These are phyloP conservation scores for Graptemys geographica DNA, from an alignment of 2,797 vertebrate species.

Conservation along the genomic window DNA sequence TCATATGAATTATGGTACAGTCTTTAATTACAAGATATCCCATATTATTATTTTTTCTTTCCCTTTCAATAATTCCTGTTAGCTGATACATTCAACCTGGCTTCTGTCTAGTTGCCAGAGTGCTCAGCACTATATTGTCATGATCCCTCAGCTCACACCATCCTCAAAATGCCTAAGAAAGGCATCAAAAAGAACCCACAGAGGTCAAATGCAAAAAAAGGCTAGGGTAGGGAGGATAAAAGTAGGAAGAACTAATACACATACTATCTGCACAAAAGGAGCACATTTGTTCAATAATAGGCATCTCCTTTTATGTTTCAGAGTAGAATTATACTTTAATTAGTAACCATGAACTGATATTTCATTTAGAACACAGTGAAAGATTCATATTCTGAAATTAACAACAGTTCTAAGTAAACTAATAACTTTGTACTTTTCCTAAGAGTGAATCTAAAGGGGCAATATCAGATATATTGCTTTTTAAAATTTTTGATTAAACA, in stretches of 20 bases:
- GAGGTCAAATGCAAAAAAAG: not conserved
- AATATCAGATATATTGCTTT: slow-evolving; percentile 63
- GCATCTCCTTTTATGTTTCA: slow-evolving; percentile 16
- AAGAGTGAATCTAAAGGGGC: slow-evolving; percentile 50
- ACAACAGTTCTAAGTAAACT: slow-evolving; percentile 52
- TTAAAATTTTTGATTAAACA: slow-evolving; percentile 54
- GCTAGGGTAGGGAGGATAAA: not conserved
- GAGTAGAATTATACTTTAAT: slow-evolving; percentile 29
- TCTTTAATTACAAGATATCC: not conserved
- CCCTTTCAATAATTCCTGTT: not conserved
- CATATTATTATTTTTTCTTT: not conserved
- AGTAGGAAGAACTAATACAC: not conserved
- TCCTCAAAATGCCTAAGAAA: not conserved
- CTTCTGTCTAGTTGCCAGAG: not conserved
- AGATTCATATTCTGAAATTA: slow-evolving; percentile 60
- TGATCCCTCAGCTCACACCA: not conserved
- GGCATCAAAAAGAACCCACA: not conserved
- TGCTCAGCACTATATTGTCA: not conserved
- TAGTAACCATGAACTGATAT: slow-evolving; percentile 27
- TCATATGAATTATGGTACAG: not conserved
- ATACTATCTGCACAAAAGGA: not conserved
- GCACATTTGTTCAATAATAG: slow-evolving; percentile 22
- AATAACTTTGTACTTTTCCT: slow-evolving; percentile 54
- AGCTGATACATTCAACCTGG: not conserved
- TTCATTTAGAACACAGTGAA: slow-evolving; percentile 29